Percentiles rank a stretch among this genome's conserved stretches.
Conservation (phyloP, 1,140 invertebrate genomes). For the Drosophila saltans region DNA sequence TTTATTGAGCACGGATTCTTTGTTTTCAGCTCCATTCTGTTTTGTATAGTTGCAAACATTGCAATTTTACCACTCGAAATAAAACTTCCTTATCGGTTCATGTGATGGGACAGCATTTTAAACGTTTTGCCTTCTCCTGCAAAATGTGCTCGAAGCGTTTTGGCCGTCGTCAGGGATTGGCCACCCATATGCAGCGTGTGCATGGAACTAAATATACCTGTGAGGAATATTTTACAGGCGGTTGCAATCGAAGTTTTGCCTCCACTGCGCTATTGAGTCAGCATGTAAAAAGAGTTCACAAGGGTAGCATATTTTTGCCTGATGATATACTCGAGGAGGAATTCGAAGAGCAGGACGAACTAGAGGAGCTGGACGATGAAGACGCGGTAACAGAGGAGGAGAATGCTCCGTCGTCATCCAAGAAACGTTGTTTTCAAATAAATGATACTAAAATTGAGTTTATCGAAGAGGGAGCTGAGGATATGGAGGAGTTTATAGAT, state of each 20-base stretch:
- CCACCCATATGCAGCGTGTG: constrained; percentile 64
- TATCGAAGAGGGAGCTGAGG: constrained; percentile 22
- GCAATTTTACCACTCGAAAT: constrained; percentile 68
- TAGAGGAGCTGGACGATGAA: constrained; percentile 29
- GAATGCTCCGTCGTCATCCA: constrained; percentile 37
- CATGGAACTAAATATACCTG: constrained; percentile 49
- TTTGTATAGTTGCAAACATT: constrained; percentile 58
- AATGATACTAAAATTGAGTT: constrained; percentile 48
- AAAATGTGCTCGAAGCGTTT: constrained; percentile 60
- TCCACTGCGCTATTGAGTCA: constrained; percentile 39
- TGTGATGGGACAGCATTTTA: constrained; percentile 60
- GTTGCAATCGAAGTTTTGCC: constrained; percentile 51
- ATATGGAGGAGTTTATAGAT: constrained; percentile 6
- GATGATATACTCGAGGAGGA: constrained; percentile 47
- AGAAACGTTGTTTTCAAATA: constrained; percentile 42
- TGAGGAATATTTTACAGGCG: constrained; percentile 39
- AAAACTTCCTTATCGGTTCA: constrained; percentile 71
- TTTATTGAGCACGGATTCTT: background rate
- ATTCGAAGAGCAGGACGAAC: background rate
- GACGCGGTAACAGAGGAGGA: background rate
- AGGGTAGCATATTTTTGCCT: constrained; percentile 22
- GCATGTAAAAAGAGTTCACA: constrained; percentile 59
- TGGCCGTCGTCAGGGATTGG: constrained; percentile 62
- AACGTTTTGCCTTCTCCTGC: constrained; percentile 62
- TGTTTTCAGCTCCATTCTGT: constrained; percentile 46